Evolutionary conservation across 2,888 invertebrate species (phyloP).

Genomic region (Drosophila imparisetae): DNA sequence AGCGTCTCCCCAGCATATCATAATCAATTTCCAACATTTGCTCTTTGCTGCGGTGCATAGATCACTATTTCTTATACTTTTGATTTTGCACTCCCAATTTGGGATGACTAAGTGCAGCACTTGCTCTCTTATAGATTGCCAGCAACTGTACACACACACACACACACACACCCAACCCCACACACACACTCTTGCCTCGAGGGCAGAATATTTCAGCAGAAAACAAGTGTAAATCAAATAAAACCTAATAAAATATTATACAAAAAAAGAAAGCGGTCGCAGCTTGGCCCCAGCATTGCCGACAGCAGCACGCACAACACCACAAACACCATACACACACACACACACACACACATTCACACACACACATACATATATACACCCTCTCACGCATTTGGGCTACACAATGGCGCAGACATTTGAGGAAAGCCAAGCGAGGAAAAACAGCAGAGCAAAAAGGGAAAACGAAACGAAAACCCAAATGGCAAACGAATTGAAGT

Average conservation of each 20-base stretch:
- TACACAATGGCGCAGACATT: constrained; percentile 58
- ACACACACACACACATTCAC: neutral
- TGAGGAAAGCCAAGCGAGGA: constrained; percentile 19
- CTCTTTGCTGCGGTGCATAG: constrained; percentile 2
- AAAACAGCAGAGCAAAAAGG: constrained; percentile 40
- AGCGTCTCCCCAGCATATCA: neutral
- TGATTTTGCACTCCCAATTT: constrained; percentile 1
- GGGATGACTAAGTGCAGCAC: constrained; percentile 36
- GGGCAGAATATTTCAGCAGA: constrained; percentile 68
- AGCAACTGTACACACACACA: constrained; percentile 51
- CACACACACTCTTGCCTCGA: constrained; percentile 27
- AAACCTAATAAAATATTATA: constrained; percentile 76
- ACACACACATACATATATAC: constrained; percentile 13
- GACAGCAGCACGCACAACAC: constrained; percentile 49
- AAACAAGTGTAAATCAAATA: constrained; percentile 80
- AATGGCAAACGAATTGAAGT: constrained; percentile 80
- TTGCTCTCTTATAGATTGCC: constrained; percentile 35
- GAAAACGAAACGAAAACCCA: constrained; percentile 60
- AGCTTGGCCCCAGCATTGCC: constrained; percentile 59
- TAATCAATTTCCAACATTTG: neutral
- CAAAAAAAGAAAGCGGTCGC: constrained; percentile 53
- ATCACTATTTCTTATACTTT: neutral
- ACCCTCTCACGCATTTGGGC: constrained; percentile 31
- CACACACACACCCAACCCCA: constrained; percentile 21
- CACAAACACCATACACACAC: constrained; percentile 9